These are phyloP conservation scores for Sminthurides aquaticus DNA, from an alignment of 2,888 invertebrate species.

Conservation along the genomic window DNA sequence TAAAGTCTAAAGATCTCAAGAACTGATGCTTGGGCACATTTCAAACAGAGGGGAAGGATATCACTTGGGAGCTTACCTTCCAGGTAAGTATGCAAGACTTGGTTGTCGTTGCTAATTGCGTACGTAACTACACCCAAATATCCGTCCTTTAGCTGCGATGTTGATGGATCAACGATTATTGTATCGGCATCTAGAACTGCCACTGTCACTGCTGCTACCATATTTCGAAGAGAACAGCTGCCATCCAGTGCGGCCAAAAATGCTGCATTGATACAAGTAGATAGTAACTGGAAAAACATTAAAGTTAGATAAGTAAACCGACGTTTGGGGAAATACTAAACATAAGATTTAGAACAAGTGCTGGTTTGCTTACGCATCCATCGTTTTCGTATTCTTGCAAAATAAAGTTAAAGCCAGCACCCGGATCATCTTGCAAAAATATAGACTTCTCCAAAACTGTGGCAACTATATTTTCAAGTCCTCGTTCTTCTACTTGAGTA, in stretches of 20 bases:
- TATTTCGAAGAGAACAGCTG: conserved; percentile 31
- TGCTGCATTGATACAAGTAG: conserved; percentile 31
- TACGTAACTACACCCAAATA: conserved; percentile 16
- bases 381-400: conserved; percentile 39
- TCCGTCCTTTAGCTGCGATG: conserved; percentile 27
- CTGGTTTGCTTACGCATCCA: conserved; percentile 38
- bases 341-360: no score
- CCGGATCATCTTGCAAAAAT: conserved; percentile 33
- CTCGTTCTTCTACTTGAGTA: conserved; percentile 28
- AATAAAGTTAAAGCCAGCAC: conserved; percentile 38
- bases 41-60: conserved; percentile 14
- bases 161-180: conserved; percentile 34
- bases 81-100: conserved; percentile 17
- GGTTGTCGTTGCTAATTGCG: conserved; percentile 23
- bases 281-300: conserved; percentile 22
- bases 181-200: conserved; percentile 13
- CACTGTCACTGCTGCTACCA: conserved; percentile 31
- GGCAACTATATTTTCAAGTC: conserved; percentile 30
- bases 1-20: conserved; percentile 27
- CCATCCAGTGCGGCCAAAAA: conserved; percentile 30
- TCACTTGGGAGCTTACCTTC: conserved; percentile 18
- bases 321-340: no score
- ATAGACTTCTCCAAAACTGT: conserved; percentile 33
- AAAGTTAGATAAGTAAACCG: background rate
- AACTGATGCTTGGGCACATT: conserved; percentile 19